Evolutionary conservation across 2,797 vertebrate species (phyloP), one percentile per base, ranked within the genome.

Genomic region (Notamacropus eugenii): DNA sequence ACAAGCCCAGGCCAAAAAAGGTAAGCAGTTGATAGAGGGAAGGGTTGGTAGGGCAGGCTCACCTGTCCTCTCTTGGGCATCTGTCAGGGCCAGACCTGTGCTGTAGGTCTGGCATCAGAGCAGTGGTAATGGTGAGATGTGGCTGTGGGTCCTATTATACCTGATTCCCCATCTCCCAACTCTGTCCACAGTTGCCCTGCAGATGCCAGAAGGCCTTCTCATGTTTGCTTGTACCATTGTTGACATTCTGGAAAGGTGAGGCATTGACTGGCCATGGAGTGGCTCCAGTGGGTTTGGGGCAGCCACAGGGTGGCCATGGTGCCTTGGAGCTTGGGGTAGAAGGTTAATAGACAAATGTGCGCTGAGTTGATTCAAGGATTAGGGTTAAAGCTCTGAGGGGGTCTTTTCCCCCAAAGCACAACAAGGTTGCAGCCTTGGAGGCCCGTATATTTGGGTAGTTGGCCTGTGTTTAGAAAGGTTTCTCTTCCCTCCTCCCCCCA

Each of bases 151-250:
- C 50, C 82, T 27, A 14, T 82, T 29, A 40, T 27, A 28, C 9
- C 96, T 91, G 96, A 93, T 97, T 90, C 94, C 40, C 95, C 96
- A 94, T 82, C 40, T 93, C 57, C 97, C 96, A 82, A 97, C 97
- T 98, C 94, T 99, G 97, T 97, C 98, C 97, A n/a, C 98, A 99
- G 99, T 99, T 98, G 99, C 99, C 92, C 98, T 99, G 98, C 99
- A 99, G 98, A 99, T 99, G 99, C 99, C 99, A 0, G 99, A 99
- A 98, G 99, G 99, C 90, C 99, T 99, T 95, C 99, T 99, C 97
- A 99, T 99, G 99, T 99, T 99, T 0, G 99, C 99, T 97, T 99
- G 99, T 98, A 99, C 99, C 97, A 99, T 99, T 13, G 99, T 99
- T 3, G 99, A 99, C 98, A 99, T 99, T 98, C 98, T 99, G 55